A percentile compares a stretch with the other conserved stretches of the same genome.
These are phyloP conservation scores for Aplidium turbinatum DNA, from an alignment of 23 tunicate genomes.

Conservation along the genomic window DNA sequence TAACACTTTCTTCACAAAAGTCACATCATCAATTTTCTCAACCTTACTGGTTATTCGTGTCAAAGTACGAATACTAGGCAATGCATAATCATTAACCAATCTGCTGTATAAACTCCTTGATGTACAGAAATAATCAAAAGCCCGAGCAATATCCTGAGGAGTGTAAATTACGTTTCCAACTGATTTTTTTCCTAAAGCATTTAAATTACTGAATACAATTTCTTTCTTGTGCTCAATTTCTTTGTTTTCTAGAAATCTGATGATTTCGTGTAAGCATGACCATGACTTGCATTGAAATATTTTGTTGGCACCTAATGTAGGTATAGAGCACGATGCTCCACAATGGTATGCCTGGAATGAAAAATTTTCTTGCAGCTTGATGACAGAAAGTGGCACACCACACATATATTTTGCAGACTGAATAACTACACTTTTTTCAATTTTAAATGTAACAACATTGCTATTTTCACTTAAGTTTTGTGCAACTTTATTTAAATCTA, in stretches of 20 bases:
- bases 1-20: constrained; percentile 16
- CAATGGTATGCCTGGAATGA: too few relatives aligned
- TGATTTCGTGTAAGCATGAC: constrained; percentile 13
- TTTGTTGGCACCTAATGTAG: constrained; percentile 1
- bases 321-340: too few relatives aligned
- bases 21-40: constrained; percentile 7
- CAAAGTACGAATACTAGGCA: constrained; percentile 9
- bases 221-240: constrained; percentile 2
- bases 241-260: constrained; percentile 12
- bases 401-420: too few relatives aligned
- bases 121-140: constrained; percentile 18
- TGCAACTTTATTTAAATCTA: too few relatives aligned
- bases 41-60: neutral
- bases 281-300: constrained; percentile 6
- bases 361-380: too few relatives aligned
- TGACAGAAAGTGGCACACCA: too few relatives aligned
- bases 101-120: constrained; percentile 1
- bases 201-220: neutral
- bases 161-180: neutral
- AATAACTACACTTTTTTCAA: too few relatives aligned
- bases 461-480: too few relatives aligned
- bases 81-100: constrained; percentile 17
- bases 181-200: neutral
- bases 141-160: neutral
- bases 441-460: too few relatives aligned